Base-by-base conservation (phyloP, 2,888 invertebrate species). In the Ametastegia equiseti region DNA sequence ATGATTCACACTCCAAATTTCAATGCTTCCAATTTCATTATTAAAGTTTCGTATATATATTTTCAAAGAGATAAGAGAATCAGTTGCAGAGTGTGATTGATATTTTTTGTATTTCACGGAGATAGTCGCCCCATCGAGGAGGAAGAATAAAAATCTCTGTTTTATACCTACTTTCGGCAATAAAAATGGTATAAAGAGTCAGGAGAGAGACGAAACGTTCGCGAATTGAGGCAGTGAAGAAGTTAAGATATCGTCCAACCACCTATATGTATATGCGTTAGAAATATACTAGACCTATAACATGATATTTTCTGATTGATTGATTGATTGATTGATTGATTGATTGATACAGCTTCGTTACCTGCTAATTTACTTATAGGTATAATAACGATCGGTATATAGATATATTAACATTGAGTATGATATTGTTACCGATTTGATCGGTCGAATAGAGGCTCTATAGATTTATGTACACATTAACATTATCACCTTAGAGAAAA, bases 381-480 rank as follows among this genome's bases (percentile, higher is more conserved):
- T n/a, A 54, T 33, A n/a, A n/a, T n/a, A 54, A 75, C 54, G 75
- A 75, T 75, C 36, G 54, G 50, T 54, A 69, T 69, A 27, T 60
- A 15, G 30, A 23, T 30, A 39, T 71, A 54, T 75, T 36, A 75
- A 54, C 54, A 54, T 75, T 36, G 54, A 36, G 45, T 75, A 75
- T 36, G 75, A 75, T 36, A 36, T 75, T 54, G n/a, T 54, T 54
- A 75, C 75, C 75, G 75, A 75, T 75, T 75, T 75, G 50, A 75
- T 75, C 75, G 23, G 75, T 47, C 9, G 23, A 71, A 13, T 71
- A 54, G 50, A 73, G 45, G 73, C 47, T 73, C 47, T 73, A 45
- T 73, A 47, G 36, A 75, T 75, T 75, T 75, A 75, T 75, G 11
- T 75, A 75, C 54, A 75, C 4, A 36, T 54, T 11, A 30, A 50